phyloP scores from a whole-genome alignment of 2,888 invertebrate species.

The Mimas tiliae region DNA sequence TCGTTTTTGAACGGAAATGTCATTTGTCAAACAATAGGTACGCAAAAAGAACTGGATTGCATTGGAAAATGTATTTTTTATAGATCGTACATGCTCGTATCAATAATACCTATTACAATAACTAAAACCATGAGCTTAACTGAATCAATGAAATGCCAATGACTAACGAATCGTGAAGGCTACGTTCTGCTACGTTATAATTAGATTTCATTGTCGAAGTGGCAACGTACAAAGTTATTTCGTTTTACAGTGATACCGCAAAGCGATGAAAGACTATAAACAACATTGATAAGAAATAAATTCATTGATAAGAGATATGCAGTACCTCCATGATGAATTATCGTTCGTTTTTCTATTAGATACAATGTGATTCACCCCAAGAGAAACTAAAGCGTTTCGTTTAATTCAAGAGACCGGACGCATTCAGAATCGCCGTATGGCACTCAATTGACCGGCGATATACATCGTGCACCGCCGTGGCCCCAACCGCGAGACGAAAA shows the following conservation, averaged over 20 bases:
- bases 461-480: constrained; percentile 54
- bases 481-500: constrained; percentile 47
- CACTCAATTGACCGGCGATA: constrained; percentile 52
- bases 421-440: constrained; percentile 53
- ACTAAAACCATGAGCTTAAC: background rate
- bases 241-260: constrained; percentile 1
- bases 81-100: too few species aligned
- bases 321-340: background rate
- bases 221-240: background rate
- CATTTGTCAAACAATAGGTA: background rate
- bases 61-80: too few species aligned
- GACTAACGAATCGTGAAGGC: constrained; percentile 5
- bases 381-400: constrained; percentile 25
- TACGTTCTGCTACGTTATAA: constrained; percentile 16
- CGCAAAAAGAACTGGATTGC: too few species aligned
- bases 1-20: constrained; percentile 2
- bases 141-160: constrained; percentile 12
- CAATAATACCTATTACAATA: background rate
- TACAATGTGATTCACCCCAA: constrained; percentile 15
- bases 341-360: constrained; percentile 13
- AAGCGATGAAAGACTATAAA: constrained; percentile 1
- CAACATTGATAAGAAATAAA: constrained; percentile 1
- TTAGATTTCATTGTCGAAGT: constrained; percentile 7
- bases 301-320: too few species aligned
- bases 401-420: constrained; percentile 45